Evolutionary conservation across 2,113 vertebrate genomes (phyloP).

Genomic region (Progne subis): DNA sequence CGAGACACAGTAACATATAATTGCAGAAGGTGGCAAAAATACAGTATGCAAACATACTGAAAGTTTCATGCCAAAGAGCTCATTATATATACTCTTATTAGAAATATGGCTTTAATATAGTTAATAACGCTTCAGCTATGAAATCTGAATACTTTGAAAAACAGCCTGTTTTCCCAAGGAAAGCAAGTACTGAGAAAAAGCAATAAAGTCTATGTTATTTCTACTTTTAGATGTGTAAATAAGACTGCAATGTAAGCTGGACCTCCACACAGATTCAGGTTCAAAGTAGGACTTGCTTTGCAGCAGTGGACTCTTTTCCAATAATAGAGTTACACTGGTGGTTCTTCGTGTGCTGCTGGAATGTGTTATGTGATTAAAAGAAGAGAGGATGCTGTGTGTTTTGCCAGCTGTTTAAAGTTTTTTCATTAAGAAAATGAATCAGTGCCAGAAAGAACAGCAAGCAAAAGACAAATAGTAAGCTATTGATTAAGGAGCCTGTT

Average conservation of each 20-base stretch:
- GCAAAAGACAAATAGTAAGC: neutral
- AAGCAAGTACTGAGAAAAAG: slow-evolving; percentile 17
- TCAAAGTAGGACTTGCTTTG: neutral
- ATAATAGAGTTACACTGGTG: neutral
- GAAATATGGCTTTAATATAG: slow-evolving; percentile 43
- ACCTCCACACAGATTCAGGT: neutral
- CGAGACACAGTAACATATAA: neutral
- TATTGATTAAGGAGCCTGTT: neutral
- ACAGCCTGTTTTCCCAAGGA: slow-evolving; percentile 11
- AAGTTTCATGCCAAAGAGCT: slow-evolving; percentile 20
- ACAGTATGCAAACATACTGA: neutral
- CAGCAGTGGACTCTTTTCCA: neutral
- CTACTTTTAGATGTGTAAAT: slow-evolving; percentile 19
- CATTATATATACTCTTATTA: neutral
- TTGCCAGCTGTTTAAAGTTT: slow-evolving; percentile 2
- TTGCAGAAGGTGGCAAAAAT: slow-evolving; percentile 31
- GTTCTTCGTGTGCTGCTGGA: neutral
- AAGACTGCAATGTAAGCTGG: neutral
- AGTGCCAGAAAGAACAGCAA: neutral
- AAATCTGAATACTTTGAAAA: slow-evolving; percentile 18
- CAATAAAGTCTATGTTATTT: slow-evolving; percentile 17
- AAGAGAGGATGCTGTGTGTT: neutral
- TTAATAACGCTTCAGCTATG: neutral
- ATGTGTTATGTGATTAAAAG: neutral
- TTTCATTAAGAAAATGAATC: slow-evolving; percentile 19